Conservation (phyloP, 2,888 invertebrate genomes). For the Pheosia tremula region DNA sequence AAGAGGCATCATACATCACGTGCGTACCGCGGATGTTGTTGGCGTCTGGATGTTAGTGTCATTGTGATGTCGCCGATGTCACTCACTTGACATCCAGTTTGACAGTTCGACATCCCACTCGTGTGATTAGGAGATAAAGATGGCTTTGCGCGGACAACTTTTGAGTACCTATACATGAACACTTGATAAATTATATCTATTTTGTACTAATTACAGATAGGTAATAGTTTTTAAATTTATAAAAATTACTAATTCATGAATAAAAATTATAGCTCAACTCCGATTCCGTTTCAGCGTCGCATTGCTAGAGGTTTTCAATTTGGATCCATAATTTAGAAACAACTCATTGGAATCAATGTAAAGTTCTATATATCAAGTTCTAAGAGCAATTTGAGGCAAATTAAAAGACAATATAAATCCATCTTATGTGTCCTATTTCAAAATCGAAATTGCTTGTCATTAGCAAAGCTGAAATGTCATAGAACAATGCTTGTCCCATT, state of each 20-base stretch:
- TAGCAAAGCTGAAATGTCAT: constrained; percentile 82
- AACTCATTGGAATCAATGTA: constrained; percentile 17
- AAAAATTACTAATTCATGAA: neutral
- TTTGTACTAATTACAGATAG: neutral
- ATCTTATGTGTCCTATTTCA: constrained; percentile 71
- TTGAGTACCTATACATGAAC: neutral
- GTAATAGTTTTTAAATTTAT: no score
- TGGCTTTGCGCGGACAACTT: constrained; percentile 24
- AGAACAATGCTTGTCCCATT: constrained; percentile 75
- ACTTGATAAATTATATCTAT: neutral
- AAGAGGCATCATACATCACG: constrained; percentile 47
- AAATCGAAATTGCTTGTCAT: constrained; percentile 82
- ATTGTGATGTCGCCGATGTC: constrained; percentile 16
- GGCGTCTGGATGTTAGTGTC: constrained; percentile 19
- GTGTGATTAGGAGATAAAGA: constrained; percentile 62
- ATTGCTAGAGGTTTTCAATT: neutral
- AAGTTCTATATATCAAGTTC: constrained; percentile 39
- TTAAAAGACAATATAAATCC: constrained; percentile 73
- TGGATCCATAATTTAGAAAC: neutral
- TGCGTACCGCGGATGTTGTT: constrained; percentile 25
- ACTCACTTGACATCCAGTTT: constrained; percentile 54
- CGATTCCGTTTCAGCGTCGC: neutral
- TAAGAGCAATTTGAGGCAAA: constrained; percentile 58
- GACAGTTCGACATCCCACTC: constrained; percentile 47
- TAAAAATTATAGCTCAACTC: neutral